These are phyloP conservation scores for Crotalus horridus DNA, from an alignment of 2,113 vertebrate species.

Conservation along the genomic window DNA sequence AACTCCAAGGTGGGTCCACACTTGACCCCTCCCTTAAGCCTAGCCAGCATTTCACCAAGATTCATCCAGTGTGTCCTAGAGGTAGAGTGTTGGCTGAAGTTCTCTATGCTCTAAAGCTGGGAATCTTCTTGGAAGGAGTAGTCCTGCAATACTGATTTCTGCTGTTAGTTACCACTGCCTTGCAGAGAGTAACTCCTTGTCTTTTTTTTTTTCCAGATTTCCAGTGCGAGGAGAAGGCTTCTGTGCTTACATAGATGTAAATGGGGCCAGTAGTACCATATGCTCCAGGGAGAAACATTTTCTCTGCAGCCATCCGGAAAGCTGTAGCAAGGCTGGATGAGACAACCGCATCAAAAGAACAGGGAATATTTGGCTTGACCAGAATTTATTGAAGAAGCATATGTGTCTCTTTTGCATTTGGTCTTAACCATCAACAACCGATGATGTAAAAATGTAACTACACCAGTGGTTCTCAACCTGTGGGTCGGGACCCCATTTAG, in stretches of 20 bases:
- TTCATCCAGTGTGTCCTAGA: not conserved
- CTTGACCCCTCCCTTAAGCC: no score
- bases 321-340: not conserved
- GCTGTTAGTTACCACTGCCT: not conserved
- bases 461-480: no score
- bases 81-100: not conserved
- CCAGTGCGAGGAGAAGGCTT: not conserved
- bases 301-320: conserved; percentile 2
- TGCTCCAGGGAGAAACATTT: not conserved
- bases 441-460: no score
- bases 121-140: not conserved
- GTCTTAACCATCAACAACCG: no score
- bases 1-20: no score
- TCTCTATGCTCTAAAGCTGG: not conserved
- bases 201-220: not conserved
- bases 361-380: not conserved
- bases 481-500: no score
- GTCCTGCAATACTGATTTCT: not conserved
- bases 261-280: conserved; percentile 1
- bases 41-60: no score
- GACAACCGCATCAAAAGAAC: not conserved
- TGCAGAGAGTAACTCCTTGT: not conserved
- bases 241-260: not conserved
- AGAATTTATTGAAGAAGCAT: not conserved
- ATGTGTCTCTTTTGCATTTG: no score